Evolutionary conservation across 1,140 invertebrate species (phyloP), one percentile per base, ranked within the genome.

Genomic region (Zelostemma sp.): DNA sequence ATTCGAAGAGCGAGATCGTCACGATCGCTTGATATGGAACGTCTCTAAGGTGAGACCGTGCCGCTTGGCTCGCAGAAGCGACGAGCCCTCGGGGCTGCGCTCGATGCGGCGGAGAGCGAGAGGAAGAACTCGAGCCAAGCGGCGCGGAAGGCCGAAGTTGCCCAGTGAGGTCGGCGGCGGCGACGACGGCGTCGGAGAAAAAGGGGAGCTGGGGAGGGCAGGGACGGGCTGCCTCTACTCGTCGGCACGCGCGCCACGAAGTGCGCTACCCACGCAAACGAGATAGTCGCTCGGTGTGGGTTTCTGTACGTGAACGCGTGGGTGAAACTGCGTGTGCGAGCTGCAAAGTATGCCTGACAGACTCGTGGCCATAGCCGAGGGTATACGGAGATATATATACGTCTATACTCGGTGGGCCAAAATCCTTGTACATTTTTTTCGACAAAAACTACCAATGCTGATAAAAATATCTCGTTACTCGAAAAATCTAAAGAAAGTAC

Each of bases 241-340:
- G 79, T 79, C 79, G 80, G 82, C 82, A 83, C 80, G 81, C 80
- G 80, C 81, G 78, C 76, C 80, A 76, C 75, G 73, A 83, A 82
- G 72, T 73, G 77, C 72, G 75, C 73, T 77, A 75, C 74, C 74
- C 77, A 79, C 76, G 73, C 69, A 64, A 72, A 69, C 71, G 59
- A 69, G 71, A 50, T 50, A 63, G 57, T 18, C 41, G 48, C 56
- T 69, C 43, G 49, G 67, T 69, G 68, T 69, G 67, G 67, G 71
- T 73, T 56, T 45, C 17, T 28, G 60, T 68, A 64, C 56, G 57
- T 72, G 21, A 25, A 25, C 59, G 68, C 68, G 68, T 66, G 62
- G 68, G 68, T 71, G 62, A 66, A 66, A 66, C 61, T 69, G 67
- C 67, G 68, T 70, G 68, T 62, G 58, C 68, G 68, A 70, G 68